phyloP scores from a whole-genome alignment of 2,797 vertebrate species.

The Pterois miles region DNA sequence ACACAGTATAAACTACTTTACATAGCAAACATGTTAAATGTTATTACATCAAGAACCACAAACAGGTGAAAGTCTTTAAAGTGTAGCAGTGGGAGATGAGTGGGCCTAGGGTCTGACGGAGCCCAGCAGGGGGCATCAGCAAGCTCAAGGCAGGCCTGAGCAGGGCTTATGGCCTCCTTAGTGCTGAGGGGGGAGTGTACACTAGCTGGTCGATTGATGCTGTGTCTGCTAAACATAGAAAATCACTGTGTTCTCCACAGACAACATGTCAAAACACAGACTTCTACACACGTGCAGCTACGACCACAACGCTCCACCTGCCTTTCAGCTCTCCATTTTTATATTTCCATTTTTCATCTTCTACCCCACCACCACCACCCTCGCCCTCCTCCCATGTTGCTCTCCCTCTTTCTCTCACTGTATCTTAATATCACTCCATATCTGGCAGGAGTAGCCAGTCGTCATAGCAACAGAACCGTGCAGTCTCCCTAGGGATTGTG shows the following conservation, averaged over 20 bases:
- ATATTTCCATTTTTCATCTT: conserved; percentile 37
- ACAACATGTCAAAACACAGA: conserved; percentile 20
- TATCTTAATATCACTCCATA: conserved; percentile 81
- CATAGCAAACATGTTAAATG: neutral
- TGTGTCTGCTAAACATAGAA: conserved; percentile 51
- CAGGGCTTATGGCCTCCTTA: conserved; percentile 19
- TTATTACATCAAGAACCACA: conserved; percentile 12
- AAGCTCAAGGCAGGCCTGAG: conserved; percentile 20
- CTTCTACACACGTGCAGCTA: neutral
- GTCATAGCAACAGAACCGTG: conserved; percentile 87
- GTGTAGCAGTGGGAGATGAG: conserved; percentile 19
- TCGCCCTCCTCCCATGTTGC: conserved; percentile 53
- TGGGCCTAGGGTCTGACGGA: conserved; percentile 8
- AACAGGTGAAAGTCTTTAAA: conserved; percentile 26
- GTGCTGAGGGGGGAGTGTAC: conserved; percentile 36
- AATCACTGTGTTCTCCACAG: conserved; percentile 23
- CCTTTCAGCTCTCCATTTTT: conserved; percentile 18
- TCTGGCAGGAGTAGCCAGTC: conserved; percentile 85
- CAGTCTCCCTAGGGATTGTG: conserved; percentile 84
- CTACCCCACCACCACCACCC: conserved; percentile 7
- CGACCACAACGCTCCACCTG: neutral
- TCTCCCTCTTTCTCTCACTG: conserved; percentile 69
- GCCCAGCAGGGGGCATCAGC: conserved; percentile 61
- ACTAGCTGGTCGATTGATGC: conserved; percentile 42
- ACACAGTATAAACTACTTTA: neutral